Base-by-base conservation (phyloP, 1,140 invertebrate genomes). In the Ostrea edulis region DNA sequence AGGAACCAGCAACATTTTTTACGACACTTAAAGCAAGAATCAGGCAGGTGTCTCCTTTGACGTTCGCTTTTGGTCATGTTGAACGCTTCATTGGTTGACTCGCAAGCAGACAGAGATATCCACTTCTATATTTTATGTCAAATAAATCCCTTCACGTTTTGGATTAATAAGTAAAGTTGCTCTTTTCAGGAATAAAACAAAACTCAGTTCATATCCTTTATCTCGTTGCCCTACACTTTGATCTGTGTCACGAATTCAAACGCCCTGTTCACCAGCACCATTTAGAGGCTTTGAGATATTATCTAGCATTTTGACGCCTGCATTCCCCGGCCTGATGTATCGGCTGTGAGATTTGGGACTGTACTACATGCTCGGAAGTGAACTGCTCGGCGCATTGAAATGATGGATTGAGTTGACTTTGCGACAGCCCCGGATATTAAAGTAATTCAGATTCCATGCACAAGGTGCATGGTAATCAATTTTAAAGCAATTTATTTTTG, bases 1-100 rank as follows among this genome's bases (percentile, higher is more conserved):
- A 77, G 14, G 68, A 77, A 77, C 68, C 68, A 77, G 68, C 68
- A 77, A 14, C 68, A 77, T 77, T 77, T 77, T 77, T 77, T 77
- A 11, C 68, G 68, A 29, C 68, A 77, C 9, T 77, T 9, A 25
- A 29, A 77, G 29, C 68, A 77, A 25, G 68, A 77, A 35, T 5
- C 25, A 25, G 22, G 0, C 4, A 22, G 7, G 9, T 25, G 9
- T 2, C 5, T 22, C 68, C 25, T 25, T 14, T 77, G 68, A 12
- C 25, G 25, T 35, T 14, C 68, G 25, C 68, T 77, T 35, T 77
- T 25, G 22, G 14, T 14, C 68, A 77, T 77, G 5, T 29, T 25
- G 12, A 29, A 22, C 8, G 14, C 2, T 29, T 77, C 3, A 25
- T 14, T 25, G 17, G 3, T 11, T 62, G 8, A n/a, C 5, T 44